Evolutionary conservation across 2,113 vertebrate species (phyloP), one percentile per base, ranked within the genome.

Genomic region (Siphamia tubifer): DNA sequence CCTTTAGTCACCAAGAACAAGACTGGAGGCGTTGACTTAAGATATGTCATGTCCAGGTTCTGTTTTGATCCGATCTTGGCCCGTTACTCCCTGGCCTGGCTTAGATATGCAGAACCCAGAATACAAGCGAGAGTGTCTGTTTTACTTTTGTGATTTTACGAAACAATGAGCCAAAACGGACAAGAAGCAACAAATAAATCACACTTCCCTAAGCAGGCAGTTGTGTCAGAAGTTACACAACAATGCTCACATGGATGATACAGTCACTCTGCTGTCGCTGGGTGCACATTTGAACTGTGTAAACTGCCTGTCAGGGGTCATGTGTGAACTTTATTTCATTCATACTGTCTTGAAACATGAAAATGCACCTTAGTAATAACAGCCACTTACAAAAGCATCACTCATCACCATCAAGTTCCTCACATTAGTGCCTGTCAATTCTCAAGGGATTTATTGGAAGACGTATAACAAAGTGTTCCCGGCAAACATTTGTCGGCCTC

Each of bases 301-400:
- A n/a, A n/a, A n/a, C n/a, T n/a, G n/a, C 31, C 38, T 40, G 32
- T n/a, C 16, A n/a, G 7, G 9, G 3, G 19, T 39, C 35, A 4
- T 3, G 19, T 64, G 1, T 8, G 21, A 68, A 74, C 21, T 60
- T 43, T 44, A 7, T 48, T 35, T 52, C 39, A 31, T 61, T 47
- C 19, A 19, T 25, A 38, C 11, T 1, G 2, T 56, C 21, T 7
- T 80, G 30, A 36, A 64, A 78, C 36, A 65, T 73, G 12, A 65
- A 72, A 68, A 55, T 67, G 54, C 43, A 60, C 51, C 55, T 58
- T 72, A 15, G 25, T 61, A 30, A 36, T 61, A 69, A 28, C 53
- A 60, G 67, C 58, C 80, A 69, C 68, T 83, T 83, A 66, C 69
- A 75, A 72, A 73, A 69, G 51, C 56, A 83, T 77, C 45, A 43